Evolutionary conservation across 2,888 invertebrate genomes (phyloP).

Genomic region (Thyatira batis): DNA sequence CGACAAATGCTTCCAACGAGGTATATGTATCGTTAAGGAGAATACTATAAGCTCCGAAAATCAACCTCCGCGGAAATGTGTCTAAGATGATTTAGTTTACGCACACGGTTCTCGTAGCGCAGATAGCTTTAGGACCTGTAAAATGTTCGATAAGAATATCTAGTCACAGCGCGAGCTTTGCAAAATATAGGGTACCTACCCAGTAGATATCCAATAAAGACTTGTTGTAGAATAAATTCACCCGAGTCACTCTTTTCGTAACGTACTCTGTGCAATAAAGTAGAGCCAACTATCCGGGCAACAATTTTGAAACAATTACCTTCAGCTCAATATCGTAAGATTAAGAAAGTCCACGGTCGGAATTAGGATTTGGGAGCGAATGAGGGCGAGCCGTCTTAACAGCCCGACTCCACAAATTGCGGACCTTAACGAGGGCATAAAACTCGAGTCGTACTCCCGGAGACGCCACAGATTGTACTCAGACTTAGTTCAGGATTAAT

Average conservation of each 20-base stretch:
- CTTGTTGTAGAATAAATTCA: conserved; percentile 3
- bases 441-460: conserved; percentile 75
- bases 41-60: neutral
- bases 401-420: conserved; percentile 81
- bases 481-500: conserved; percentile 83
- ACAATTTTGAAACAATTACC: conserved; percentile 82
- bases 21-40: conserved; percentile 28
- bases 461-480: conserved; percentile 80
- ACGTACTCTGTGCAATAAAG: conserved; percentile 10
- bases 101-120: neutral
- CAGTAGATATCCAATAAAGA: neutral
- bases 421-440: conserved; percentile 81
- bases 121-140: conserved; percentile 5
- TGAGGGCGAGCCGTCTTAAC: conserved; percentile 74
- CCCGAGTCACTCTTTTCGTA: conserved; percentile 2
- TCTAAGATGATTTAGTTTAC: neutral
- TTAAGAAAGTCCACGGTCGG: conserved; percentile 80
- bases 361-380: conserved; percentile 75
- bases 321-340: conserved; percentile 79
- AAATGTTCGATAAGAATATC: conserved; percentile 5
- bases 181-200: neutral
- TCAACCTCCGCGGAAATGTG: neutral
- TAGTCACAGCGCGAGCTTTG: conserved; percentile 3
- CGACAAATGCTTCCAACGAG: conserved; percentile 38
- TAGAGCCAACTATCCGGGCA: conserved; percentile 49